Evolutionary conservation across 2,888 invertebrate species (phyloP), one percentile per base, ranked within the genome.

Genomic region (Cantharis lateralis): DNA sequence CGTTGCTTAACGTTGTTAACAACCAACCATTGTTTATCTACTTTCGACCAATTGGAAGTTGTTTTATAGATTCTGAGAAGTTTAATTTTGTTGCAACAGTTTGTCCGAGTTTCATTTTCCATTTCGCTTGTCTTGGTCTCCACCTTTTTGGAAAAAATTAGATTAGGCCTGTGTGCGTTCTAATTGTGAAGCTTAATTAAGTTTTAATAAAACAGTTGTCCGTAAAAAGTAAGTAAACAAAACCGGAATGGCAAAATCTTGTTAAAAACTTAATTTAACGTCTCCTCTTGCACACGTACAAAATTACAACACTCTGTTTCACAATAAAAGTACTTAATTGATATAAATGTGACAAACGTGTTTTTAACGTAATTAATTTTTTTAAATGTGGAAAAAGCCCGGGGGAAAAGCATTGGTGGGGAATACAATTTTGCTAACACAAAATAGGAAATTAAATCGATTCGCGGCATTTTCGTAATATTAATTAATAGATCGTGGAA

Each of bases 341-440:
- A 66, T 66, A 66, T 66, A 66, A 66, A 66, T 66, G 64, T 20
- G 64, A 15, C 64, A 66, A 20, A 66, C 64, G 64, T 66, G 64
- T 66, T 66, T 66, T 66, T 20, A 63, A 24, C 64, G 24, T 20
- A 66, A 66, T 66, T 66, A 66, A 66, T 66, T 66, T 66, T 66
- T 66, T 66, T n/a, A 66, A 66, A 66, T 48, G 48, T 48, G 9
- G 2, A n/a, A 48, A 48, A 48, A 48, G n/a, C n/a, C n/a, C 48
- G 4, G 48, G 48, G n/a, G 48, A 7, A n/a, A n/a, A n/a, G 2
- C 48, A 48, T 32, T 32, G 5, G 32, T 13, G 13, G 32, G 4
- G 32, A n/a, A 32, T 9, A n/a, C 7, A 48, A 48, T n/a, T 48
- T 48, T n/a, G n/a, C n/a, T 48, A n/a, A 48, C 48, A 48, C 48